Evolutionary conservation across 2,113 vertebrate genomes (phyloP).

Genomic region (Eira barbara): DNA sequence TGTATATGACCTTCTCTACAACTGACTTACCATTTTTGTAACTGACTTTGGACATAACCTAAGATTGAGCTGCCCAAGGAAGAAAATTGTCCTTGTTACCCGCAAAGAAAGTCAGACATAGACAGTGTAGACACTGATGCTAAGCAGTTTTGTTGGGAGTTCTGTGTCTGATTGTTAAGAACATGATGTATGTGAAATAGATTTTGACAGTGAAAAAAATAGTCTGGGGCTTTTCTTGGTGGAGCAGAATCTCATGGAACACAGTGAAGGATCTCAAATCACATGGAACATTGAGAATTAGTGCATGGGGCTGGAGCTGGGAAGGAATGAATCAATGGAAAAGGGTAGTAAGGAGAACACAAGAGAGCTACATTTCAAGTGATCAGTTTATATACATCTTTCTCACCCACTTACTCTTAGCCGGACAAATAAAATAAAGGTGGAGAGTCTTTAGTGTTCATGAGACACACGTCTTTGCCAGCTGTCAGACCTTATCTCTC

Average conservation of each 20-base stretch:
- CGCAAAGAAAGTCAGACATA: background rate
- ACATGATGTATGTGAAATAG: background rate
- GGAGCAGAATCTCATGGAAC: background rate
- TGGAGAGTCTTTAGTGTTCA: background rate
- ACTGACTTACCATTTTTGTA: conserved; percentile 37
- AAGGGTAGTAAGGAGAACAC: background rate
- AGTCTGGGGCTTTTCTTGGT: background rate
- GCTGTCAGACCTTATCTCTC: background rate
- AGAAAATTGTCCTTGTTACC: background rate
- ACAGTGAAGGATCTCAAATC: background rate
- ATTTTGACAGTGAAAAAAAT: background rate
- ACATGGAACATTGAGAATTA: background rate
- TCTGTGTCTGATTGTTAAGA: background rate
- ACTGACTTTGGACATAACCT: conserved; percentile 8
- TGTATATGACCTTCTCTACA: background rate
- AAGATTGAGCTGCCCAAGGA: background rate
- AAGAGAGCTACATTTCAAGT: background rate
- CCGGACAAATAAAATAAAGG: background rate
- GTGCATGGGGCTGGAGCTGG: background rate
- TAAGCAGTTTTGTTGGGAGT: background rate
- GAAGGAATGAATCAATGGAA: background rate
- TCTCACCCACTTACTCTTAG: background rate
- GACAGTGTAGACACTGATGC: background rate
- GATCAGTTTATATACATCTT: background rate
- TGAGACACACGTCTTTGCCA: background rate